Conservation (phyloP, 92 coral and sea anemone genomes). For the Zoanthus sansibaricus region DNA sequence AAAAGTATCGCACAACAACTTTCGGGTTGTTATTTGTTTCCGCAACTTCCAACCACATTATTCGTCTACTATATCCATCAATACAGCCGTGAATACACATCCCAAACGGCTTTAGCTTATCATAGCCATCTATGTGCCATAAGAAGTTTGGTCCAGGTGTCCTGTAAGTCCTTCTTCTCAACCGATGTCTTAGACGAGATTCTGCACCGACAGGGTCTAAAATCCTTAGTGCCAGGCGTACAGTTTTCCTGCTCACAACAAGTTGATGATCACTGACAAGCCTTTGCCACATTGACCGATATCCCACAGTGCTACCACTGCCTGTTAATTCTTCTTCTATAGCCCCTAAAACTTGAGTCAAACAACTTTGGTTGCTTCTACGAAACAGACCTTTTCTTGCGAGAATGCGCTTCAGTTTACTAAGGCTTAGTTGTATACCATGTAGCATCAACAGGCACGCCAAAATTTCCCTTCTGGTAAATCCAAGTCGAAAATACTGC, state of each 20-base stretch:
- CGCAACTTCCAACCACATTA: conserved; percentile 26
- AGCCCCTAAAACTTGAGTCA: conserved; percentile 32
- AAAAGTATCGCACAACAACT: too few species aligned
- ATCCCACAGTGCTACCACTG: conserved; percentile 40
- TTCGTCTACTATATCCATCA: conserved; percentile 42
- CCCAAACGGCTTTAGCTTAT: background rate
- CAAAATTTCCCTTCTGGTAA: conserved; percentile 32
- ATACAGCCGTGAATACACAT: conserved; percentile 18
- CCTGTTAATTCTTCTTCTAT: conserved; percentile 38
- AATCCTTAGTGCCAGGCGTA: too few species aligned
- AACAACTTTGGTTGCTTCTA: conserved; percentile 21
- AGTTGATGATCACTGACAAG: too few species aligned
- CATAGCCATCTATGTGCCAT: conserved; percentile 19
- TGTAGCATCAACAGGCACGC: conserved; percentile 28
- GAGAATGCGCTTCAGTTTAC: conserved; percentile 45
- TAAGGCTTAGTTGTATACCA: conserved; percentile 37
- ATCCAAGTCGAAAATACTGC: conserved; percentile 31
- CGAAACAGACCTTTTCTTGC: conserved; percentile 24
- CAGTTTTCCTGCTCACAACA: too few species aligned
- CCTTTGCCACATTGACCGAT: conserved; percentile 45
- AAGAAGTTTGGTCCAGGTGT: too few species aligned
- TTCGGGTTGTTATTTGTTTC: too few species aligned
- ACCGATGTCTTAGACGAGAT: too few species aligned
- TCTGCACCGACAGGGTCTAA: too few species aligned
- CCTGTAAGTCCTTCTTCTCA: too few species aligned